Evolutionary conservation across 2,113 vertebrate species (phyloP), one percentile per base, ranked within the genome.

Genomic region (Anhinga anhinga): DNA sequence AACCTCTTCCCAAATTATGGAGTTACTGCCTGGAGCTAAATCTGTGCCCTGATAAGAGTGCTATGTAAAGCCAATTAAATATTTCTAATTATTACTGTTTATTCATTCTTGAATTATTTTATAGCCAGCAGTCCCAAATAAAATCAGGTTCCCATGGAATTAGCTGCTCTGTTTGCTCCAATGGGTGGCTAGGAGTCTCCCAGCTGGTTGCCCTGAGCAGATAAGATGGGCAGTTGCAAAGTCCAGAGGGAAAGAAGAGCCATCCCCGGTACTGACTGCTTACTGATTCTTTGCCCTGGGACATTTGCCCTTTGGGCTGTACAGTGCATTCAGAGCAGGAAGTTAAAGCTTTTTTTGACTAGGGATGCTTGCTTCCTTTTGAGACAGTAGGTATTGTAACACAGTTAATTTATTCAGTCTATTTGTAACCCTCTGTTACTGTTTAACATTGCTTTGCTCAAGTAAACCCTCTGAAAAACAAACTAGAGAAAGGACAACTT

Each of bases 321-420:
- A 10, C 45, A 42, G 20, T 50, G 29, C 29, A 27, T 38, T 79
- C 50, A 61, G 36, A 69, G 10, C 34, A 91, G 61, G 13, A 72
- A 47, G 3, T 15, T 59, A 78, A 69, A 79, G 23, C 5, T 3
- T 15, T 55, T 21, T 58, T 81, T 61, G n/a, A 15, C 21, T 80
- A 45, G 30, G 27, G 30, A 18, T 36, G 25, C 10, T 80, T 56
- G 30, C 27, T 88, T 61, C 36, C 30, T 65, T 22, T 44, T n/a
- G 71, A 10, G 27, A 55, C 7, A 0, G 3, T 25, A 13, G 26
- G 19, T 72, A 29, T 44, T 0, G 0, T 45, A 55, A 59, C 12
- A 32, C 10, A 47, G 26, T 50, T 47, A 21, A 70, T 50, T 53
- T 88, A 45, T 58, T 92, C 70, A 53, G 12, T 71, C 34, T 72